phyloP scores from a whole-genome alignment of 92 coral and sea anemone species.

The Desmophyllum pertusum region DNA sequence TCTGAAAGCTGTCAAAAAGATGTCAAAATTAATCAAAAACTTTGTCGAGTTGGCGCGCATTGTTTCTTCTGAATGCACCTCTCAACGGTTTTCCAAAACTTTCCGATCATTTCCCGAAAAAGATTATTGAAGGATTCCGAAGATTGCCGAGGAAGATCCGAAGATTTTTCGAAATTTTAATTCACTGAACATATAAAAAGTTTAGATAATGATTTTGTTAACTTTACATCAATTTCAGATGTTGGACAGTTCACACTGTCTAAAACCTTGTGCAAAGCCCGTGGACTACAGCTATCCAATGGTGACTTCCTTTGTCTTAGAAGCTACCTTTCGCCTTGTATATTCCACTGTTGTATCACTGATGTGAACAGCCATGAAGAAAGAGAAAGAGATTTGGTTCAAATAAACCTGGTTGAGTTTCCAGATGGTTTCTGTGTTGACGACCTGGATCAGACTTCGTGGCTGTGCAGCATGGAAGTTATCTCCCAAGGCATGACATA shows the following conservation, averaged over 20 bases:
- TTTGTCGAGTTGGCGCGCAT: too few relatives aligned
- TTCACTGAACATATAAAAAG: neutral
- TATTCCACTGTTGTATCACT: conserved; percentile 21
- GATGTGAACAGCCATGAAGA: conserved; percentile 21
- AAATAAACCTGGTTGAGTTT: conserved; percentile 58
- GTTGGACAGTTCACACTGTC: conserved; percentile 37
- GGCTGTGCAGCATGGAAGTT: conserved; percentile 68
- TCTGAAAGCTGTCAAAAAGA: too few relatives aligned
- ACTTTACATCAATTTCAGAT: conserved; percentile 2
- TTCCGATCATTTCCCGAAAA: neutral
- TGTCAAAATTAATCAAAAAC: too few relatives aligned
- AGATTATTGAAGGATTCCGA: too few relatives aligned
- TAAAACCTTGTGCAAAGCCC: conserved; percentile 45
- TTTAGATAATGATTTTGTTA: neutral
- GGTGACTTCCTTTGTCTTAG: conserved; percentile 85
- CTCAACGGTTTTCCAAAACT: neutral
- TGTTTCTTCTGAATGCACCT: too few relatives aligned
- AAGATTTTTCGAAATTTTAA: neutral
- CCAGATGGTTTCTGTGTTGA: conserved; percentile 43
- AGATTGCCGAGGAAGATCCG: neutral
- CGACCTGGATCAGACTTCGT: conserved; percentile 21
- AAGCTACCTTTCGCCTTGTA: conserved; percentile 11
- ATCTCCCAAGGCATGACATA: conserved; percentile 65
- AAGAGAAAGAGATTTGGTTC: conserved; percentile 31
- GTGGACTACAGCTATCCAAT: conserved; percentile 44